Base-by-base conservation (phyloP, 2,797 vertebrate genomes). In the Todus mexicanus region DNA sequence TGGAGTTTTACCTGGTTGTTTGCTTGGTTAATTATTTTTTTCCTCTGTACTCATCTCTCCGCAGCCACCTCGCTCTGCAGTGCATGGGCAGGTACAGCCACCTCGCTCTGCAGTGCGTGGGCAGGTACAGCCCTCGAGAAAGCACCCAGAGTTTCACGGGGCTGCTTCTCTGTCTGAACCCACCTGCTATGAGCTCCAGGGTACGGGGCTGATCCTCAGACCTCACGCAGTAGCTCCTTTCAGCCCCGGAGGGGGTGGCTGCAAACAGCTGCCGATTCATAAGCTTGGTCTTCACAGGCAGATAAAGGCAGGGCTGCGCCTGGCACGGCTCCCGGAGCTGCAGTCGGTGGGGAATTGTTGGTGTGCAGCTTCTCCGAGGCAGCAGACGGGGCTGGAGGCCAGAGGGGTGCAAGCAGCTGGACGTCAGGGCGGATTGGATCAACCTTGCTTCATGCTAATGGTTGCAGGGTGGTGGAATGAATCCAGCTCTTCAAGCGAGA, bases 391-490 rank as follows among this genome's bases (percentile, higher is more conserved):
- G 71, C 73, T 70, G 84, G 47, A 31, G 22, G 33, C 19, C 7
- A 38, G 61, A 26, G 22, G 17, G 47, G 29, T 27, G 65, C 22
- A 26, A 22, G 72, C 47, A 16, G 72, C 42, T 1, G 26, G 54
- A 47, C 2, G 2, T 4, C 54, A 16, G 29, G 59, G 16, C 18
- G 22, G 43, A 47, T 3, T 29, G 2, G 33, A 25, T 23, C 35
- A 40, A 18, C 50, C 40, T 42, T 8, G 22, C 38, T 70, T 31
- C 47, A 2, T 7, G 37, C n/a, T 15, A 4, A 20, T 15, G 57
- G 12, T 19, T 40, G 56, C 14, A 9, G 13, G 0, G 6, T 17
- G n/a, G 21, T 1, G 0, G 33, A 13, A 1, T 7, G 71, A 29
- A 18, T 20, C 64, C 53, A 5, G 53, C 27, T 47, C 63, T 54